Conservation (phyloP, 2,113 vertebrate genomes). For the Guaruba guarouba region DNA sequence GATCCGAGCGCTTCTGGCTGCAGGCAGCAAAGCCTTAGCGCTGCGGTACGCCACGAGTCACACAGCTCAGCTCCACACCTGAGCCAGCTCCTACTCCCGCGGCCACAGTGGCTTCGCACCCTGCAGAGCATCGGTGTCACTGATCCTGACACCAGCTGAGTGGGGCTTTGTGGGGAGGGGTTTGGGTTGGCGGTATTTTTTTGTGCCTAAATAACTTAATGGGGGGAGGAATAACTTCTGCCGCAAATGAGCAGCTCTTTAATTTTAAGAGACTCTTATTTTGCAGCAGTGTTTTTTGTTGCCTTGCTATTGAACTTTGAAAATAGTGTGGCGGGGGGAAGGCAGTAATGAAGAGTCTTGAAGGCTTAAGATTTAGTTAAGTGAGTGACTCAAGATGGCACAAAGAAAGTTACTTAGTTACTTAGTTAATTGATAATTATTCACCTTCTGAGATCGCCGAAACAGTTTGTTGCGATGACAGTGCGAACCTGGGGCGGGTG, state of each 20-base stretch:
- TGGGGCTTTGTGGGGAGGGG: not conserved
- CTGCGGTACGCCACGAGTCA: not conserved
- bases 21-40: not conserved
- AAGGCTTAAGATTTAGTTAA: constrained; percentile 56
- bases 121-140: not conserved
- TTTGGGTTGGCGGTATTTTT: not conserved
- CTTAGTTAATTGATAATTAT: constrained; percentile 63
- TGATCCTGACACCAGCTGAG: not conserved
- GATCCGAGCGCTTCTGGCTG: not conserved
- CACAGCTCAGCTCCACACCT: not conserved
- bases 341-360: constrained; percentile 56
- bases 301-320: constrained; percentile 69
- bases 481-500: constrained; percentile 8
- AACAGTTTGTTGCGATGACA: constrained; percentile 37
- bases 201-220: not conserved
- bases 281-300: constrained; percentile 62
- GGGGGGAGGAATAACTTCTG: not conserved
- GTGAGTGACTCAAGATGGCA: constrained; percentile 40
- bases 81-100: not conserved
- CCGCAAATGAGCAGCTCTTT: constrained; percentile 24
- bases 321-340: constrained; percentile 42
- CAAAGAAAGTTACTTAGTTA: constrained; percentile 41
- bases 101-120: not conserved
- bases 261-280: constrained; percentile 73
- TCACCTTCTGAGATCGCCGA: constrained; percentile 49